phyloP scores from a whole-genome alignment of 2,797 vertebrate species.

The Microctenopoma stevenorrisi region DNA sequence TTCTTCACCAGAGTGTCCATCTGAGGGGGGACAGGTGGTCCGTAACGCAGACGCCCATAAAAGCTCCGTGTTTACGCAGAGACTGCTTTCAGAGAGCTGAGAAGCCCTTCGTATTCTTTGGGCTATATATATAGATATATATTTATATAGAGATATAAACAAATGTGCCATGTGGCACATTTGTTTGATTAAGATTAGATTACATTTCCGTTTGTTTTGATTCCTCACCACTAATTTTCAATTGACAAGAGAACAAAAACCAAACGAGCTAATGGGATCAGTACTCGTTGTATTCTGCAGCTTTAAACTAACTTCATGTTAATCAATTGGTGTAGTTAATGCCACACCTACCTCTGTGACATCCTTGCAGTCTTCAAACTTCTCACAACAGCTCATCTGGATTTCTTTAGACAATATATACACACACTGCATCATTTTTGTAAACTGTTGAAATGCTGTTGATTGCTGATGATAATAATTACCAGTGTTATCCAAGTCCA shows the following conservation, averaged over 20 bases:
- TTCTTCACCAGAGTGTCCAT: slow-evolving; percentile 76
- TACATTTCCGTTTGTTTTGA: background rate
- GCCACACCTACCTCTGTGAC: slow-evolving; percentile 58
- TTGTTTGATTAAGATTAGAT: background rate
- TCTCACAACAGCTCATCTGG: slow-evolving; percentile 54
- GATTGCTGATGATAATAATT: slow-evolving; percentile 4
- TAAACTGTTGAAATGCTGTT: too few relatives aligned
- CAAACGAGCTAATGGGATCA: background rate
- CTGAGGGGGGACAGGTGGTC: slow-evolving; percentile 68
- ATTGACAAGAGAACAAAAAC: background rate
- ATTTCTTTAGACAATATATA: slow-evolving; percentile 51
- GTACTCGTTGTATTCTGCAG: background rate
- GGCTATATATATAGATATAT: too few relatives aligned
- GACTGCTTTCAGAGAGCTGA: background rate
- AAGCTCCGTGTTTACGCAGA: slow-evolving; percentile 22
- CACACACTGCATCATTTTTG: background rate
- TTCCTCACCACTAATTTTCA: background rate
- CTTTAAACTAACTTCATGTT: background rate
- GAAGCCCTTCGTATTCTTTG: background rate
- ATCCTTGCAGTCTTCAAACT: slow-evolving; percentile 38
- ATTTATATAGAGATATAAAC: too few relatives aligned
- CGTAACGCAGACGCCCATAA: slow-evolving; percentile 12
- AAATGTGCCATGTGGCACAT: background rate
- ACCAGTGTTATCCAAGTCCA: slow-evolving; percentile 54
- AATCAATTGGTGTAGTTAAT: background rate